Evolutionary conservation across 2,113 vertebrate species (phyloP).

Genomic region (Camarhynchus parvulus): DNA sequence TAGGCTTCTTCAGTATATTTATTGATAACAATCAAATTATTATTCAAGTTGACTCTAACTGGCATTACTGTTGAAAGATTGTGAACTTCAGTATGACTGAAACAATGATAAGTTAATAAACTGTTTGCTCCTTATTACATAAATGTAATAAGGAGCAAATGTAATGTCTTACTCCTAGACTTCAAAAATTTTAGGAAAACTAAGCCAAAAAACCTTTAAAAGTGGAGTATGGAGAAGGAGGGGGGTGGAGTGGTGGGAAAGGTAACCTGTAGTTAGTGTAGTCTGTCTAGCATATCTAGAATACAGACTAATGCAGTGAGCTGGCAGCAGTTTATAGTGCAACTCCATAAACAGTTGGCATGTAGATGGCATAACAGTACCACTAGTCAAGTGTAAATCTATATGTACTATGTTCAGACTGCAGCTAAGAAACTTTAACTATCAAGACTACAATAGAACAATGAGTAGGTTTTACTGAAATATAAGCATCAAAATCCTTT

Average conservation of each 20-base stretch:
- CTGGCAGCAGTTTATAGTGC: not conserved
- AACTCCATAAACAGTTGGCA: not conserved
- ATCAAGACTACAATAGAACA: not conserved
- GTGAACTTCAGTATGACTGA: not conserved
- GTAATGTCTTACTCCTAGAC: not conserved
- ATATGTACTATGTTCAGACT: not conserved
- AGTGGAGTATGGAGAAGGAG: not conserved
- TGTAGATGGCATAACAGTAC: not conserved
- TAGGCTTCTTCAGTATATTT: not conserved
- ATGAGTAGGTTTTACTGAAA: not conserved
- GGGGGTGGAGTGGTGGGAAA: rapidly evolving
- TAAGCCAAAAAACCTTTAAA: not conserved
- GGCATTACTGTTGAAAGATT: not conserved
- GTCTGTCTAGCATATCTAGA: not conserved
- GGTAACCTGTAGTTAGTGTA: not conserved
- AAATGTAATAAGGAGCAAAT: not conserved
- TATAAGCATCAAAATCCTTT: not conserved
- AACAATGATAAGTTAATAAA: not conserved
- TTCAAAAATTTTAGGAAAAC: not conserved
- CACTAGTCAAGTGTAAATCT: not conserved
- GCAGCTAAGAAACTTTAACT: not conserved
- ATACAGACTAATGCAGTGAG: not conserved
- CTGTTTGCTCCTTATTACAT: not conserved
- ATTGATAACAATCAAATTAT: not conserved
- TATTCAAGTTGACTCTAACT: not conserved